phyloP scores from a whole-genome alignment of 2,797 vertebrate species.

The Crocodylus rhombifer region DNA sequence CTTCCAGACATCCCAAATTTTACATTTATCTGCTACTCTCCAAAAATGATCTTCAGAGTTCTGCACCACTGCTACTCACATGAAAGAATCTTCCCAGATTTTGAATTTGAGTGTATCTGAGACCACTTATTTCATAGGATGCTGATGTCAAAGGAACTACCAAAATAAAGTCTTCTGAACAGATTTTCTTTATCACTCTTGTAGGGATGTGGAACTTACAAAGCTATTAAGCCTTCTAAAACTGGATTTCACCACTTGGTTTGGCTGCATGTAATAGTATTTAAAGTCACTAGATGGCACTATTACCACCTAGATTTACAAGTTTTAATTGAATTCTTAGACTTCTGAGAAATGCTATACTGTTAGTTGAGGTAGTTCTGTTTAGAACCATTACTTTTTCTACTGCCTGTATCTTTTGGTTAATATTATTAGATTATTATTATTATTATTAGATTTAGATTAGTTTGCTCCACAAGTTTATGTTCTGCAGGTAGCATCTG shows the following conservation, averaged over 20 bases:
- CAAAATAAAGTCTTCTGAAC: background rate
- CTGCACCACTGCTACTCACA: background rate
- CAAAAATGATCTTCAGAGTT: background rate
- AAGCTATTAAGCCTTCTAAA: background rate
- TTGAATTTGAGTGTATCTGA: background rate
- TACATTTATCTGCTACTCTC: background rate
- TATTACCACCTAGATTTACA: background rate
- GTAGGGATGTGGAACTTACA: background rate
- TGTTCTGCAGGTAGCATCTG: too few species aligned
- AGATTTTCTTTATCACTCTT: background rate
- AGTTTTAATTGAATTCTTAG: background rate
- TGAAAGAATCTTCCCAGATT: background rate
- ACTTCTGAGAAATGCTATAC: background rate
- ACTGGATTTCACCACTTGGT: background rate
- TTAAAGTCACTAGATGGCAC: background rate
- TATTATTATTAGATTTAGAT: too few species aligned
- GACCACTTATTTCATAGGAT: background rate
- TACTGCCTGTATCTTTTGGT: background rate
- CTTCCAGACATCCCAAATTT: background rate
- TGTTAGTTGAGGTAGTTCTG: background rate
- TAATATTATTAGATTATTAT: too few species aligned
- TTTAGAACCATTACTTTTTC: background rate
- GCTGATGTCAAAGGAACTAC: background rate
- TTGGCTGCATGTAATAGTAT: background rate
- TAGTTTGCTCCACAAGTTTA: too few species aligned